phyloP scores from a whole-genome alignment of 1,140 invertebrate species.

The Bombus affinis region DNA sequence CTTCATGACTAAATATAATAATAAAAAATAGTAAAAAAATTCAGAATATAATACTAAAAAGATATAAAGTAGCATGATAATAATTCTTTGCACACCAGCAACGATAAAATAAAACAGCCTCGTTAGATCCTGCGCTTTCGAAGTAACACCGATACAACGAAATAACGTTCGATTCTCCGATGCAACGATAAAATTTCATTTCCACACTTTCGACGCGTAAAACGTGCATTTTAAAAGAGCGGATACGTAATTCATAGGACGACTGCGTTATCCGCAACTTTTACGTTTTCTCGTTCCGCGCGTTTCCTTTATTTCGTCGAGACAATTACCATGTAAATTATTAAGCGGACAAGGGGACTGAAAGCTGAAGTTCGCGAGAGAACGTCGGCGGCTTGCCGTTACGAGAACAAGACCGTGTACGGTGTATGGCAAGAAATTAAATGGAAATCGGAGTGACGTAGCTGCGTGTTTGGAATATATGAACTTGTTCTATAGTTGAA shows the following conservation, averaged over 20 bases:
- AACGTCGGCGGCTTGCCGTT: neutral
- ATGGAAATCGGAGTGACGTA: slow-evolving; percentile 31
- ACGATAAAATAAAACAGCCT: neutral
- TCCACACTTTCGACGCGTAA: no score
- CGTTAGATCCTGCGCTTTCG: neutral
- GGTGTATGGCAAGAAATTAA: neutral
- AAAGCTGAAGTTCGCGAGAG: neutral
- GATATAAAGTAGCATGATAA: no score
- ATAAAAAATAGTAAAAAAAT: no score
- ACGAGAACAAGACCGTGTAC: neutral
- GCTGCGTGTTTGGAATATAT: slow-evolving; percentile 25
- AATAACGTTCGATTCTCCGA: neutral
- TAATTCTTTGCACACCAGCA: no score
- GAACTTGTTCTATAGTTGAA: neutral
- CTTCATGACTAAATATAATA: no score
- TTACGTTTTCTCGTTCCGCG: neutral
- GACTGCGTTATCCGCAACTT: no score
- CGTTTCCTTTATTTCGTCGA: neutral
- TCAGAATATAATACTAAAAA: no score
- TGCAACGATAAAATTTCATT: neutral
- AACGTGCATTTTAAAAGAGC: no score
- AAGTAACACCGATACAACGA: neutral
- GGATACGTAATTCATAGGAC: no score
- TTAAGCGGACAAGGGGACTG: neutral
- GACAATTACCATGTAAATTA: neutral